Evolutionary conservation across 53 echinoderm and acorn worm genomes (phyloP).

Genomic region (Patiria pectinifera): DNA sequence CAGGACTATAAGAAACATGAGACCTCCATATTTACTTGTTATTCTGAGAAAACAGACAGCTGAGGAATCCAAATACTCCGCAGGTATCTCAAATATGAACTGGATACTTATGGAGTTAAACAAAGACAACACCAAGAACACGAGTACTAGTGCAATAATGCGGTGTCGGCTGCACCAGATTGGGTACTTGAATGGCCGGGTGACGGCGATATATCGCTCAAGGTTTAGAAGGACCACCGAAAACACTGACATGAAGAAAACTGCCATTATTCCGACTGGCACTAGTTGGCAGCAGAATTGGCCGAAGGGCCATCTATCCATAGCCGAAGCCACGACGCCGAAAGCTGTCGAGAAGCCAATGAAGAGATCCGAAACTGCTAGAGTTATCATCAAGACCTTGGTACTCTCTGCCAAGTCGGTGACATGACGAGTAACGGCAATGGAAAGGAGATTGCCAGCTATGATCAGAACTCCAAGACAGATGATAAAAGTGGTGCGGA

Average conservation of each 20-base stretch:
- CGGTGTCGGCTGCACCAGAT: slow-evolving; percentile 27
- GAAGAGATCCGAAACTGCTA: slow-evolving; percentile 32
- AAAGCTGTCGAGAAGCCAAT: not conserved
- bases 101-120: not conserved
- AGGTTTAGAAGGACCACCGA: slow-evolving; percentile 16
- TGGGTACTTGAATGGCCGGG: slow-evolving; percentile 25
- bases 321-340: not conserved
- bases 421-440: slow-evolving; percentile 23
- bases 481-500: slow-evolving; percentile 32
- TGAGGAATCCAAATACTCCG: not conserved
- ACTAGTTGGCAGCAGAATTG: not conserved
- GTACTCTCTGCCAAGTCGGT: slow-evolving; percentile 32
- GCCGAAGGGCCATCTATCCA: slow-evolving; percentile 39
- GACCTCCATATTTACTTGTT: not conserved
- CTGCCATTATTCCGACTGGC: not conserved
- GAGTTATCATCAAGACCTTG: slow-evolving; percentile 41
- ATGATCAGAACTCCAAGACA: slow-evolving; percentile 6
- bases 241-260: not conserved
- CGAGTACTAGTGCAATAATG: not conserved
- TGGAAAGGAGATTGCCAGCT: slow-evolving; percentile 24
- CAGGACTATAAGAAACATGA: not conserved
- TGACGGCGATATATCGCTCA: slow-evolving; percentile 34
- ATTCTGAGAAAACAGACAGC: not conserved
- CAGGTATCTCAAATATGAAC: not conserved
- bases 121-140: not conserved